phyloP scores from a whole-genome alignment of 2,797 vertebrate genomes.

The Prionace glauca region DNA sequence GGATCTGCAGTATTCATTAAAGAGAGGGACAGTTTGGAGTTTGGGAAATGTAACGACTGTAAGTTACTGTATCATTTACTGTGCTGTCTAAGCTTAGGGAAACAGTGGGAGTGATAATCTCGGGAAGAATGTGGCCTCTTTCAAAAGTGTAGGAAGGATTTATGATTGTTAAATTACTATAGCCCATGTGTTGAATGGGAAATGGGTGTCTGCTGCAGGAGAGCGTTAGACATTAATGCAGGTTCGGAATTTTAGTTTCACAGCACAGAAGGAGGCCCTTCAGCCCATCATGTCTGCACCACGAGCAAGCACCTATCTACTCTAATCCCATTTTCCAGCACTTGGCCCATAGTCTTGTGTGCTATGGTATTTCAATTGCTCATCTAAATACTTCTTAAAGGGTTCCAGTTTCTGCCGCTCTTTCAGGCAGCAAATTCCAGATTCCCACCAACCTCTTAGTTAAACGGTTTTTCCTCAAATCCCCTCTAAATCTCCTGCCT shows the following conservation, averaged over 20 bases:
- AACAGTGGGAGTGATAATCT: not conserved
- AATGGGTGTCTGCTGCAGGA: not conserved
- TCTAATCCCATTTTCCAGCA: no score
- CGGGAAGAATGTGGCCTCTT: not conserved
- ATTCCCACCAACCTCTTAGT: no score
- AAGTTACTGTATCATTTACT: not conserved
- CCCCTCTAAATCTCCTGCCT: no score
- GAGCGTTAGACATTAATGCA: not conserved
- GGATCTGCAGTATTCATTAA: not conserved
- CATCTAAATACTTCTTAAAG: no score
- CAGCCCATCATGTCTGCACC: no score
- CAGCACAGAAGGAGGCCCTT: no score
- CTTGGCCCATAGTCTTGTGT: no score
- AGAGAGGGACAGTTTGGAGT: not conserved
- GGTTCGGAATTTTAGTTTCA: not conserved
- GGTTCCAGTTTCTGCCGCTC: no score
- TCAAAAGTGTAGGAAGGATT: not conserved
- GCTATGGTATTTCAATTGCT: no score
- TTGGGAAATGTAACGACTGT: not conserved
- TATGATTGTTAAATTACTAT: not conserved
- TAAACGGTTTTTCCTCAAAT: no score
- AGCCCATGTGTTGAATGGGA: not conserved
- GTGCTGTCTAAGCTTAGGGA: not conserved
- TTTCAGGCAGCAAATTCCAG: no score
- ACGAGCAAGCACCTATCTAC: no score